phyloP scores from a whole-genome alignment of 2,888 invertebrate species.

The Myopa testacea region DNA sequence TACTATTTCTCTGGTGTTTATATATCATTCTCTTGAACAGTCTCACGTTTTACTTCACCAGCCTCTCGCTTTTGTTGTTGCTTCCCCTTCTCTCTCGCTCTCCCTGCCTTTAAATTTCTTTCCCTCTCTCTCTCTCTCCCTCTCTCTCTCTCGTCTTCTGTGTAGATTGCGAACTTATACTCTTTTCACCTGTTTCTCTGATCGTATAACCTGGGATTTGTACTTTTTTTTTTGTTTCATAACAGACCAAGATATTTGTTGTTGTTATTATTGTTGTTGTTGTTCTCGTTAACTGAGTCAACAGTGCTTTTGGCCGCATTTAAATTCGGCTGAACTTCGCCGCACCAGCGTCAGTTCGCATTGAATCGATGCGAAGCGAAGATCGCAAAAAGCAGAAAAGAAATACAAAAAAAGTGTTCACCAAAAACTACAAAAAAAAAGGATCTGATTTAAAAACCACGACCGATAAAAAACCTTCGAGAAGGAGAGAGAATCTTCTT shows the following conservation, averaged over 20 bases:
- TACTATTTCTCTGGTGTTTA: too few relatives aligned
- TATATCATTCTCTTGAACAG: too few relatives aligned
- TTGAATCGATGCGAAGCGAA: constrained; percentile 40
- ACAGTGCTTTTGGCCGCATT: constrained; percentile 30
- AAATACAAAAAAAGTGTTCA: neutral
- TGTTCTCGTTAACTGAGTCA: constrained; percentile 10
- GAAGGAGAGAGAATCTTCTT: constrained; percentile 2
- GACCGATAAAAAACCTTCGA: neutral
- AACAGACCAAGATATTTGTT: too few relatives aligned
- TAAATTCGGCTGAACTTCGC: constrained; percentile 40
- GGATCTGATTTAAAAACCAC: neutral
- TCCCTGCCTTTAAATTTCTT: too few relatives aligned
- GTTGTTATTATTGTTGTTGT: constrained; percentile 5
- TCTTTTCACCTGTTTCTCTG: too few relatives aligned
- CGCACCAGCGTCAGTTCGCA: constrained; percentile 38
- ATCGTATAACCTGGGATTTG: too few relatives aligned
- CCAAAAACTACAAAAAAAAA: neutral
- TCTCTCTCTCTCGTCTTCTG: too few relatives aligned
- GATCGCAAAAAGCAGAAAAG: constrained; percentile 24
- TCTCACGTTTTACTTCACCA: too few relatives aligned
- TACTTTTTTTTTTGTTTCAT: neutral
- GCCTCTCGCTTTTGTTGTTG: too few relatives aligned
- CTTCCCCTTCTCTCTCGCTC: too few relatives aligned
- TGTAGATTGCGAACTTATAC: too few relatives aligned
- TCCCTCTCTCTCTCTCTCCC: too few relatives aligned